phyloP scores from a whole-genome alignment of 2,888 invertebrate species.

The Cerceris ruficornis region DNA sequence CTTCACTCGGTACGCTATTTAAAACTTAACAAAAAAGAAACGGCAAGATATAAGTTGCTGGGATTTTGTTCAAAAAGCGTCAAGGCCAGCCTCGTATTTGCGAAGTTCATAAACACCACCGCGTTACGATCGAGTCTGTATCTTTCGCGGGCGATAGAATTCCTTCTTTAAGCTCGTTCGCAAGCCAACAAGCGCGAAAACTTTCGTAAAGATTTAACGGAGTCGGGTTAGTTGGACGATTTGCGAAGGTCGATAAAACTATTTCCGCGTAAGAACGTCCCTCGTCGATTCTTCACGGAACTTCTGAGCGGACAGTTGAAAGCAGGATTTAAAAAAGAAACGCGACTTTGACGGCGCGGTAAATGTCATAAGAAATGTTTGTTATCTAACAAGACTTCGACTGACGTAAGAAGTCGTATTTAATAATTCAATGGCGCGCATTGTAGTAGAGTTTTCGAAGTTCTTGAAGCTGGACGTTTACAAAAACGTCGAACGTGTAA shows the following conservation, averaged over 20 bases:
- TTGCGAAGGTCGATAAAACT: constrained; percentile 13
- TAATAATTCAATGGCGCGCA: too few species aligned
- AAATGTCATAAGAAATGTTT: background rate
- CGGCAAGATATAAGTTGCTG: too few species aligned
- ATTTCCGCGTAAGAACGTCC: constrained; percentile 3
- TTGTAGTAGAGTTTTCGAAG: too few species aligned
- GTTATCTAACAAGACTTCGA: background rate
- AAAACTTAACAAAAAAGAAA: too few species aligned
- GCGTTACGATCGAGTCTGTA: background rate
- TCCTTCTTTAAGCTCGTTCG: background rate
- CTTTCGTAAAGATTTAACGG: background rate
- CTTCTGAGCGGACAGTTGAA: background rate
- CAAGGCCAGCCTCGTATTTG: too few species aligned
- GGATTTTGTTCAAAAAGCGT: too few species aligned
- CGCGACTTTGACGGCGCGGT: background rate
- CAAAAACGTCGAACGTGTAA: too few species aligned
- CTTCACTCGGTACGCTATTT: too few species aligned
- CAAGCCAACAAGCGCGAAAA: background rate
- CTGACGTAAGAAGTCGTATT: background rate
- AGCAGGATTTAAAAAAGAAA: background rate
- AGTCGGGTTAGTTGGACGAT: constrained; percentile 7
- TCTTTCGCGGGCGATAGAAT: background rate
- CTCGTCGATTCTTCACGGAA: constrained; percentile 15
- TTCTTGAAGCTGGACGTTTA: too few species aligned
- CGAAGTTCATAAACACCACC: too few species aligned